Conservation (phyloP, 2,888 invertebrate genomes). For the Patella pellucida region DNA sequence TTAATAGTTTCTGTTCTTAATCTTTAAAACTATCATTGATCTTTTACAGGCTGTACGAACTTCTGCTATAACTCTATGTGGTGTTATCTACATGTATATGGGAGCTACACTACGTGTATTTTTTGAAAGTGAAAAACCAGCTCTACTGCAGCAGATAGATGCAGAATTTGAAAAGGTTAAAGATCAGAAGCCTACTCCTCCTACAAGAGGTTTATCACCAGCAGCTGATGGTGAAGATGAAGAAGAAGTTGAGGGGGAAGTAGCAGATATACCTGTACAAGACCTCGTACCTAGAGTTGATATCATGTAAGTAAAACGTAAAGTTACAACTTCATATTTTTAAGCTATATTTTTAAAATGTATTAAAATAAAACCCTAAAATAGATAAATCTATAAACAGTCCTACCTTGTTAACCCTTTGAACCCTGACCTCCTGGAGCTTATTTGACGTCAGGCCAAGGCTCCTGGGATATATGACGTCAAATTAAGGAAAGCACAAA, state of each 20-base stretch:
- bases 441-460: too few species aligned
- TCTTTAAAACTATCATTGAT: too few species aligned
- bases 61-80: conserved; percentile 81
- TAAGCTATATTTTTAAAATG: too few species aligned
- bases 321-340: too few species aligned
- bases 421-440: too few species aligned
- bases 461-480: too few species aligned
- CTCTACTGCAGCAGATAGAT: conserved; percentile 86
- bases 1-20: too few species aligned
- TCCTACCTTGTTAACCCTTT: too few species aligned
- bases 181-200: conserved; percentile 83
- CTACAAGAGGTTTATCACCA: conserved; percentile 76
- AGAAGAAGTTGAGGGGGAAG: conserved; percentile 71
- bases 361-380: too few species aligned
- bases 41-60: conserved; percentile 78
- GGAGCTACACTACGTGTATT: conserved; percentile 81
- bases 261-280: conserved; percentile 72
- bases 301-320: conserved; percentile 37
- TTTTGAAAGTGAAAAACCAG: conserved; percentile 89
- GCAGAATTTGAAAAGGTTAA: conserved; percentile 84
- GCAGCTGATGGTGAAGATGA: conserved; percentile 68
- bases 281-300: conserved; percentile 78
- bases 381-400: too few species aligned
- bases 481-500: too few species aligned
- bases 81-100: conserved; percentile 85